Base-by-base conservation (phyloP, 2,113 vertebrate genomes). In the Rhea americana region DNA sequence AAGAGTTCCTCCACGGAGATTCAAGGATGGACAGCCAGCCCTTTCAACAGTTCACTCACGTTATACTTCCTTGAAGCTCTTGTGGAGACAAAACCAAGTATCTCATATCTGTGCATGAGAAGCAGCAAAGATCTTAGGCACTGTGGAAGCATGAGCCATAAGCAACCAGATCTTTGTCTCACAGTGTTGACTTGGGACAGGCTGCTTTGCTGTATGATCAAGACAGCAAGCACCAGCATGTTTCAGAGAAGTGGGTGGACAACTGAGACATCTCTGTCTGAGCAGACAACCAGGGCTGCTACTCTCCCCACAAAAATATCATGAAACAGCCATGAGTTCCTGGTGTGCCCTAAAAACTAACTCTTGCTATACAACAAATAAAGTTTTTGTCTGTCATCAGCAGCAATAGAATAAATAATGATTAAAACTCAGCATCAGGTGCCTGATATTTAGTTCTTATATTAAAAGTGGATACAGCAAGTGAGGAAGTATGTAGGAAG, bases 61-160 rank as follows among this genome's bases (percentile, higher is more conserved):
- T 17, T 41, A 22, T 19, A 71, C 35, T 25, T 22, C 53, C 26
- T 39, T 28, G 14, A 72, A 25, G 32, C 4, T 91, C 61, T 21
- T 4, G 1, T 3, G 1, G 13, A 59, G 43, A 19, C 25, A 30
- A 82, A 75, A n/a, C 25, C 26, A 28, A 35, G 24, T 39, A 58
- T 4, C 24, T 13, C 0, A 0, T 7, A 71, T 41, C 55, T 50
- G 9, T 3, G 2, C 39, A 56, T 8, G 37, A n/a, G 53, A 22
- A 56, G 22, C 9, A 43, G 7, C 11, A 13, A 26, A 65, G 17
- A 11, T 7, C 30, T 70, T 13, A 0, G 8, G 18, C 7, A 35
- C 2, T 0, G 0, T 7, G 26, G 30, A 10, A 87, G 3, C 71
- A 61, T 0, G 9, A 81, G 16, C 61, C 47, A 26, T 7, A 43